These are phyloP conservation scores for Apamea sordens DNA, from an alignment of 2,888 invertebrate species.

Conservation along the genomic window DNA sequence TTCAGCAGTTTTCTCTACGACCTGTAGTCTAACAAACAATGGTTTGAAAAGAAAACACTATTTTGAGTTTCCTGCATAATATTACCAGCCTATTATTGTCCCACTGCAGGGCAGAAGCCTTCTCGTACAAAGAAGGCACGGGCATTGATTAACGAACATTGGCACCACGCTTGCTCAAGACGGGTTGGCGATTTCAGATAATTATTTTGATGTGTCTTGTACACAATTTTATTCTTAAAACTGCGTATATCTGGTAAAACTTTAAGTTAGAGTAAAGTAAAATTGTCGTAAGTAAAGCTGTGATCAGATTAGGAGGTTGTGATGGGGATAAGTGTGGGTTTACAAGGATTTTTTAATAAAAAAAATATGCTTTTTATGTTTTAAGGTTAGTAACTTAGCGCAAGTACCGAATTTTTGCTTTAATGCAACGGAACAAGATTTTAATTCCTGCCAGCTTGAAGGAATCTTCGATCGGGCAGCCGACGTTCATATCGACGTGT, in stretches of 20 bases:
- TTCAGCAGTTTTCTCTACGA: not conserved
- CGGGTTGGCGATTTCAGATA: not conserved
- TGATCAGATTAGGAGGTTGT: constrained; percentile 89
- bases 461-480: constrained; percentile 41
- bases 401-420: constrained; percentile 82
- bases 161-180: not conserved
- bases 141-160: too few relatives aligned
- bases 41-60: too few relatives aligned
- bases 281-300: constrained; percentile 84
- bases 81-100: not conserved
- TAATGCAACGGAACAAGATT: constrained; percentile 75
- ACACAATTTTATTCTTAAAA: not conserved
- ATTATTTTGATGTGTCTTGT: not conserved
- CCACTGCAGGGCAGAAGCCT: not conserved
- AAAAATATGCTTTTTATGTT: constrained; percentile 78
- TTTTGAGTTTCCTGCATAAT: not conserved
- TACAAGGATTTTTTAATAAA: constrained; percentile 78
- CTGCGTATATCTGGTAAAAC: constrained; percentile 65
- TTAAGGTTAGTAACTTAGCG: constrained; percentile 75
- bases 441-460: constrained; percentile 74
- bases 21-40: not conserved
- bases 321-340: constrained; percentile 80
- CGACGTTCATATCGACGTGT: constrained; percentile 13
- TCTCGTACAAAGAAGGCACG: not conserved
- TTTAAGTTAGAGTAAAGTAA: constrained; percentile 72